phyloP scores from a whole-genome alignment of 2,797 vertebrate genomes.

The Danio kyathit region DNA sequence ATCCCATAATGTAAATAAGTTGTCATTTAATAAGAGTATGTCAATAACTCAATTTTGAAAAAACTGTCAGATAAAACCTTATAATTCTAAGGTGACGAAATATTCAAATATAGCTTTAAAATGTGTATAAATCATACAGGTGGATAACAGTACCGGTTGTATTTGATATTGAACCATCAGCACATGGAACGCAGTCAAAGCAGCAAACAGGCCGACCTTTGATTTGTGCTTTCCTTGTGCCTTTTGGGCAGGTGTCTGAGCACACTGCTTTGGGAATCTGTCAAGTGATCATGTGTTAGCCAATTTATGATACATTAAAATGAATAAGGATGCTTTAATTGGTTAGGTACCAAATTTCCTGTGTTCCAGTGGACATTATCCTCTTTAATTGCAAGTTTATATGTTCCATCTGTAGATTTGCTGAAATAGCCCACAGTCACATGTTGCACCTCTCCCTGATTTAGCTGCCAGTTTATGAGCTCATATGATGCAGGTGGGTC shows the following conservation, averaged over 20 bases:
- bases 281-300: slow-evolving; percentile 27
- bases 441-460: slow-evolving; percentile 75
- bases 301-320: not conserved
- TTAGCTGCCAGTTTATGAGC: slow-evolving; percentile 81
- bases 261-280: slow-evolving; percentile 77
- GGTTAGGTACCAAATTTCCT: slow-evolving; percentile 65
- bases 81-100: too few relatives aligned
- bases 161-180: slow-evolving; percentile 77
- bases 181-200: slow-evolving; percentile 79
- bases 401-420: slow-evolving; percentile 58
- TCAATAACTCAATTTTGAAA: too few relatives aligned
- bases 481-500: slow-evolving; percentile 79
- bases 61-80: too few relatives aligned
- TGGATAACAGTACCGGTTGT: slow-evolving; percentile 67
- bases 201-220: slow-evolving; percentile 75
- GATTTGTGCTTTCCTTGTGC: slow-evolving; percentile 76
- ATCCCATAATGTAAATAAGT: too few relatives aligned
- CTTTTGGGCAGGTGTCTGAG: slow-evolving; percentile 69
- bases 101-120: too few relatives aligned
- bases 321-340: too few relatives aligned
- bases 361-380: slow-evolving; percentile 75
- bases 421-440: slow-evolving; percentile 75
- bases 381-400: slow-evolving; percentile 72
- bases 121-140: not conserved
- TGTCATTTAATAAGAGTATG: too few relatives aligned